phyloP scores from a whole-genome alignment of 2,888 invertebrate species.

The Spodoptera exigua region DNA sequence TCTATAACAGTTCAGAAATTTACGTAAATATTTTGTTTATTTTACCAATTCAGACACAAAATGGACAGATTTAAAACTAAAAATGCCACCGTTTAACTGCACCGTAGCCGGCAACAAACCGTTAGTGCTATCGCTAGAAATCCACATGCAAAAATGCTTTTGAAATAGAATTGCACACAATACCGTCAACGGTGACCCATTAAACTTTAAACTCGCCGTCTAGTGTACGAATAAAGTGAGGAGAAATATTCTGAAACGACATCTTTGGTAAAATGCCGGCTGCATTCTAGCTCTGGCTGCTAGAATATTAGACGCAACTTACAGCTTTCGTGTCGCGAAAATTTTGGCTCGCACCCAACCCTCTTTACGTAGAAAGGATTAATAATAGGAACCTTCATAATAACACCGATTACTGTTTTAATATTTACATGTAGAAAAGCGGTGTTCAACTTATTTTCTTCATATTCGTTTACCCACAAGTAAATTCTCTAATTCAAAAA shows the following conservation, averaged over 20 bases:
- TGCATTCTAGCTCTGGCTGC: constrained; percentile 5
- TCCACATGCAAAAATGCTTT: constrained; percentile 44
- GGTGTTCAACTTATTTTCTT: not conserved
- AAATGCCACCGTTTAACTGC: constrained; percentile 4
- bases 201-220: constrained; percentile 64
- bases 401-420: too few relatives aligned
- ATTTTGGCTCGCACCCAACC: constrained; percentile 40
- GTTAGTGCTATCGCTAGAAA: constrained; percentile 20
- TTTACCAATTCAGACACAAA: too few relatives aligned
- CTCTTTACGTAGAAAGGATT: constrained; percentile 14
- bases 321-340: constrained; percentile 14
- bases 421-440: too few relatives aligned
- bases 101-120: constrained; percentile 3
- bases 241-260: constrained; percentile 32
- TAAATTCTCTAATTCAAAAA: not conserved
- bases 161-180: constrained; percentile 45
- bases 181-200: constrained; percentile 66
- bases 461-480: not conserved
- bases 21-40: too few relatives aligned
- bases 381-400: not conserved
- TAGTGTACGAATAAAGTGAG: constrained; percentile 37
- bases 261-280: constrained; percentile 26
- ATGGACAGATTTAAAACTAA: too few relatives aligned
- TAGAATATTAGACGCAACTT: constrained; percentile 13
- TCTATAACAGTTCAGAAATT: too few relatives aligned